Percentiles rank a stretch among this genome's conserved stretches.
Conservation (phyloP, 2,113 vertebrate genomes). For the Hemibagrus wyckioides region DNA sequence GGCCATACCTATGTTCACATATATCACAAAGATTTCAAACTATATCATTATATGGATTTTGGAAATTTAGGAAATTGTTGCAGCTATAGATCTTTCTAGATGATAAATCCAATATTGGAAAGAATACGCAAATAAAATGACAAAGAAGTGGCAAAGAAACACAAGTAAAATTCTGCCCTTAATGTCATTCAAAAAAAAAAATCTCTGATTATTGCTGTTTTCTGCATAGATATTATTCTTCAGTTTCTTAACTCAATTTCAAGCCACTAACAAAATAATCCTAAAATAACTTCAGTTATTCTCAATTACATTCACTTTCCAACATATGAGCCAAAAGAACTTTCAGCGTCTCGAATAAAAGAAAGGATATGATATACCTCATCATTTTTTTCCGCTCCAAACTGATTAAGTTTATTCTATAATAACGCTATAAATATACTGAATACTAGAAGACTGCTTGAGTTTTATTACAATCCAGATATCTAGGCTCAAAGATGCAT, state of each 20-base stretch:
- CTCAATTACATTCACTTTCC: constrained; percentile 3
- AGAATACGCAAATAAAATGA: neutral
- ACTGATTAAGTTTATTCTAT: neutral
- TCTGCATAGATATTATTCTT: constrained; percentile 1
- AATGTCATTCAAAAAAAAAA: neutral
- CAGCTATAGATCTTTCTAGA: neutral
- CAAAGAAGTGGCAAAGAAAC: neutral
- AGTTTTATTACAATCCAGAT: neutral
- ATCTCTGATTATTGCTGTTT: neutral
- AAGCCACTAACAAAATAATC: constrained; percentile 9
- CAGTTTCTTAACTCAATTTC: constrained; percentile 24
- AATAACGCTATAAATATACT: neutral
- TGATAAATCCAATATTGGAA: neutral
- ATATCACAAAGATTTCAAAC: neutral
- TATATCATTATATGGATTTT: neutral
- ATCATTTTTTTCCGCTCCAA: neutral
- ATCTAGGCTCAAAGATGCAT: neutral
- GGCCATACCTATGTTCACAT: neutral
- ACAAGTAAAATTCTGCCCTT: neutral
- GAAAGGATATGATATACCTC: neutral
- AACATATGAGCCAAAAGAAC: neutral
- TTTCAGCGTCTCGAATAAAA: neutral
- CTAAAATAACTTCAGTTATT: constrained; percentile 21
- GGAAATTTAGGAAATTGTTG: constrained; percentile 1
- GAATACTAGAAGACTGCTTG: neutral